Conservation (phyloP, 2,797 vertebrate species). For the Botia almorhae region DNA sequence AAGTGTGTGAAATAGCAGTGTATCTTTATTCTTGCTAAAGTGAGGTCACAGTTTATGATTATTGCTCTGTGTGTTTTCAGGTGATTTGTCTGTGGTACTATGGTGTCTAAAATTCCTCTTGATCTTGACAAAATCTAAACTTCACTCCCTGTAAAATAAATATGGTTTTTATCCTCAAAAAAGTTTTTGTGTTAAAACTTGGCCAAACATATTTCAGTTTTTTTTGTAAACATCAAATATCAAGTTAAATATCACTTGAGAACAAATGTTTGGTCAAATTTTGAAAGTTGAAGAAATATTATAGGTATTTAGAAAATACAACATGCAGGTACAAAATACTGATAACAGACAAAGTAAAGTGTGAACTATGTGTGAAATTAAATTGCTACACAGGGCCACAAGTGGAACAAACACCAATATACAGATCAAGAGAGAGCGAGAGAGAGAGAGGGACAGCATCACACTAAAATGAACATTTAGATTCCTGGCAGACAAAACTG, state of each 20-base stretch:
- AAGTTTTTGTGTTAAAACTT: background rate
- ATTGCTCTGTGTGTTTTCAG: background rate
- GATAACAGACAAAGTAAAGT: background rate
- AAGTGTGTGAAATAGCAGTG: background rate
- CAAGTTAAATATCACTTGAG: too few species aligned
- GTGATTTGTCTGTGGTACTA: background rate
- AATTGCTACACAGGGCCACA: constrained; percentile 6
- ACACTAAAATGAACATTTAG: constrained; percentile 29
- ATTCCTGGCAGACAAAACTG: constrained; percentile 36
- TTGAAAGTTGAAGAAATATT: too few species aligned
- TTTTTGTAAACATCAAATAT: background rate
- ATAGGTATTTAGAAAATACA: too few species aligned
- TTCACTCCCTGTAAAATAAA: background rate
- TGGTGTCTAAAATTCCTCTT: background rate
- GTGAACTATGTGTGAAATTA: background rate
- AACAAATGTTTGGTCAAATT: too few species aligned
- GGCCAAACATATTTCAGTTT: background rate
- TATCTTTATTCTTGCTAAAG: background rate
- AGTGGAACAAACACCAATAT: constrained; percentile 11
- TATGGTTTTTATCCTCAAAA: background rate
- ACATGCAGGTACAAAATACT: too few species aligned
- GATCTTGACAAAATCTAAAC: background rate
- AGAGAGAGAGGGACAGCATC: constrained; percentile 23
- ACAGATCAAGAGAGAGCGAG: background rate
- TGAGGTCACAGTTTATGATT: background rate